Evolutionary conservation across 2,888 invertebrate species (phyloP), one percentile per base, ranked within the genome.

Genomic region (Anticlea derivata): DNA sequence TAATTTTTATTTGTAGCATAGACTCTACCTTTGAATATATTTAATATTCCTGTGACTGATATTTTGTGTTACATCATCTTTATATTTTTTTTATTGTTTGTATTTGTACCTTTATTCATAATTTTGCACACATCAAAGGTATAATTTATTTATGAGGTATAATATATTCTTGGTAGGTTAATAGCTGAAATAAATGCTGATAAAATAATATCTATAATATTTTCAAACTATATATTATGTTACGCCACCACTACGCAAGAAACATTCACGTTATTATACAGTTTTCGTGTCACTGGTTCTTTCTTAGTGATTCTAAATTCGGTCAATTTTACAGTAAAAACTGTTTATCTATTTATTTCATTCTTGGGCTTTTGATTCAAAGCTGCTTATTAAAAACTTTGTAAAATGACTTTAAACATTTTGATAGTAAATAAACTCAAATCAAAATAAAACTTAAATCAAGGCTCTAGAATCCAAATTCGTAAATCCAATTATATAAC

Each of bases 1-100:
- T 73, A 74, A 66, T 76, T 84, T 78, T 82, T 80, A 80, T 79
- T 71, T 68, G 64, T 63, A 56, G 63, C 58, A 50, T 50, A 43
- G 20, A 50, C 35, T 50, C 43, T 51, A 20, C 40, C 26, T 45
- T 43, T 22, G 27, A 50, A 38, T 51, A 47, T 50, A n/a, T n/a
- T n/a, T n/a, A 30, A 38, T 52, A 26, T 50, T 50, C 7, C 24
- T 12, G 27, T 49, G 26, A 44, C 27, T 34, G 38, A 51, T 54
- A 35, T 38, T 46, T 27, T 12, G 33, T 37, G 10, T 31, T 50
- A 31, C 24, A 49, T 43, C 45, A 52, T 40, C 43, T 37, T 33
- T 17, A 39, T 22, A 29, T 39, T 49, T 37, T 46, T 50, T 41
- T 31, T 45, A 29, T 43, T 40, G 10, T 53, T 30, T 24, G 30